Conservation (phyloP, 2,113 vertebrate species). For the Colius striatus region DNA sequence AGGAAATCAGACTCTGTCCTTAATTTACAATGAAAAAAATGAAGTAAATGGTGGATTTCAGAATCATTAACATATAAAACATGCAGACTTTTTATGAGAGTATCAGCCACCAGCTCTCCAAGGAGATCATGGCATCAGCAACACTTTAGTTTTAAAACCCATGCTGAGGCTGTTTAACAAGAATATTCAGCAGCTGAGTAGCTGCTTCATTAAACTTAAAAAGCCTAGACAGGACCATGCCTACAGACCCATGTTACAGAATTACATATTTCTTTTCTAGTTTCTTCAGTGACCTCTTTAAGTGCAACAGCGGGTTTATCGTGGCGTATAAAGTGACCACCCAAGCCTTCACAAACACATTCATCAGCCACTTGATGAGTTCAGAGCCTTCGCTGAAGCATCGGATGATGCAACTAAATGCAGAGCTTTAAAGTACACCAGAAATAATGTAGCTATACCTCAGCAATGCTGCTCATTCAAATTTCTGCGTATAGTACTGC, state of each 20-base stretch:
- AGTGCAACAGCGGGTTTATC: slow-evolving; percentile 44
- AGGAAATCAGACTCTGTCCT: slow-evolving; percentile 17
- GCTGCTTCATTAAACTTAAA: slow-evolving; percentile 77
- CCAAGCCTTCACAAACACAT: slow-evolving; percentile 59
- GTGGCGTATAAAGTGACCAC: slow-evolving; percentile 55
- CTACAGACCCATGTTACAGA: slow-evolving; percentile 51
- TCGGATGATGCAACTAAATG: neutral
- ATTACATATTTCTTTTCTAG: slow-evolving; percentile 60
- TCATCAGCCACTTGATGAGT: slow-evolving; percentile 45
- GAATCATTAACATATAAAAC: slow-evolving; percentile 70
- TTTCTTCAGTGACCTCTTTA: slow-evolving; percentile 75
- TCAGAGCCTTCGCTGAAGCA: neutral
- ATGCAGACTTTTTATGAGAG: slow-evolving; percentile 57
- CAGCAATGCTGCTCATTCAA: neutral
- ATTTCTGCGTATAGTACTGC: neutral
- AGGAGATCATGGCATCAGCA: slow-evolving; percentile 54
- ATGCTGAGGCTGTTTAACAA: slow-evolving; percentile 62
- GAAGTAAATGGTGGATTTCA: slow-evolving; percentile 67
- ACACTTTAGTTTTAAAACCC: slow-evolving; percentile 70
- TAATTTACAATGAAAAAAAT: slow-evolving; percentile 69
- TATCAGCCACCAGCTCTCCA: slow-evolving; percentile 51
- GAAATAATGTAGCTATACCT: neutral
- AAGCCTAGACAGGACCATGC: slow-evolving; percentile 52
- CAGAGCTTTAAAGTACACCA: neutral
- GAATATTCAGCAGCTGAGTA: slow-evolving; percentile 42